Evolutionary conservation across 2,888 invertebrate genomes (phyloP), one percentile per base, ranked within the genome.

Genomic region (Apodemia duryi): DNA sequence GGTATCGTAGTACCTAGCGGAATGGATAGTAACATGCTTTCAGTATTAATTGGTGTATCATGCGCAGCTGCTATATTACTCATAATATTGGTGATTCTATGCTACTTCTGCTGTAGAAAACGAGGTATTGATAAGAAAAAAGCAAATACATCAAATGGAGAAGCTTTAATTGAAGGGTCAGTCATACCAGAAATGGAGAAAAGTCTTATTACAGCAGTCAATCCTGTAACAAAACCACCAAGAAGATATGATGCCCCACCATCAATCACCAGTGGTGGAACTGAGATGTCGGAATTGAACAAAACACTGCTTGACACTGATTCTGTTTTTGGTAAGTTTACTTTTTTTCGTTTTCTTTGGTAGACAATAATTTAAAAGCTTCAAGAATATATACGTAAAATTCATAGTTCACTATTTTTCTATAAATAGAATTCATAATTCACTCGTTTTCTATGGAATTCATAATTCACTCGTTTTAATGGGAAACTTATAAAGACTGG

Each of bases 181-280:
- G 95, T 95, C 2, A 94, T 95, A 63, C 94, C 95, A 67, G 97
- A 97, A 79, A 96, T 97, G 93, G 96, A 97, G 80, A 97, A 97
- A 83, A 96, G 96, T 70, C 87, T 97, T 63, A 95, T 97, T 70
- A 95, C 96, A 2, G 95, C 96, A 64, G 96, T 97, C 41, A 97
- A 97, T 86, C 97, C 97, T 0, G 95, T 97, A 28, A 95, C 95
- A 67, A 97, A 97, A 78, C 96, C 97, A 0, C 96, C 96, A 6
- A 91, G 97, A 63, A 93, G 96, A 68, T 95, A 95, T 71, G 96
- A 96, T 68, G 94, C 94, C 65, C 95, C 96, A 32, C 93, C 94
- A 11, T 95, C 95, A 6, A 94, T 95, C 32, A 94, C 93, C 64
- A 94, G 94, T 70, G 95, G 95, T 65, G 95, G 94, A 28, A 96